Conservation (phyloP, 2,113 vertebrate species). For the Saccopteryx leptura region DNA sequence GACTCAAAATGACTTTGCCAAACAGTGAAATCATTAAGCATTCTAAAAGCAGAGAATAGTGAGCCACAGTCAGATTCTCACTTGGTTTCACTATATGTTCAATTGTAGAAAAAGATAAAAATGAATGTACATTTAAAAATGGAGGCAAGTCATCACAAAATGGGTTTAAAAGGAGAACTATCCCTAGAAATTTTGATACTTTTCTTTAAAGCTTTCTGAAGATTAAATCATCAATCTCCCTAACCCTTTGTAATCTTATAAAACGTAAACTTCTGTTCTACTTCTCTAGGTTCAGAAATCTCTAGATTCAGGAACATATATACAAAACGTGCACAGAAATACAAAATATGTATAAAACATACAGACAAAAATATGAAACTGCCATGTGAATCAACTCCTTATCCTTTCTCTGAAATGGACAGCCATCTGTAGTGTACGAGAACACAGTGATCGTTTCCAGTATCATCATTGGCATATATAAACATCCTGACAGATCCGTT, state of each 20-base stretch:
- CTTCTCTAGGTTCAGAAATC: background rate
- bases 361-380: background rate
- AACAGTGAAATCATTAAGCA: slow-evolving; percentile 6
- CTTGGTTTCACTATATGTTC: background rate
- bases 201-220: background rate
- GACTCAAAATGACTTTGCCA: slow-evolving; percentile 28
- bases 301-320: background rate
- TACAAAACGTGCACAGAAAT: background rate
- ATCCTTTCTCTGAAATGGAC: background rate
- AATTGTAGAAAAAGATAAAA: slow-evolving; percentile 2
- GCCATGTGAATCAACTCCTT: background rate
- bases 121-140: background rate
- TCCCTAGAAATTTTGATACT: background rate
- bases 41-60: background rate
- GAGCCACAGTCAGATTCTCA: background rate
- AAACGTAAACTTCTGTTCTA: background rate
- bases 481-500: background rate
- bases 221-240: slow-evolving; percentile 25
- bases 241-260: background rate
- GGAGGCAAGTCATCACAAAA: background rate
- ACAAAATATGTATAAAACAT: background rate
- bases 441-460: background rate
- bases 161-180: background rate
- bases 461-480: background rate
- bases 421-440: background rate